These are phyloP conservation scores for Peromyscus attwateri DNA, from an alignment of 2,797 vertebrate species.

Conservation along the genomic window DNA sequence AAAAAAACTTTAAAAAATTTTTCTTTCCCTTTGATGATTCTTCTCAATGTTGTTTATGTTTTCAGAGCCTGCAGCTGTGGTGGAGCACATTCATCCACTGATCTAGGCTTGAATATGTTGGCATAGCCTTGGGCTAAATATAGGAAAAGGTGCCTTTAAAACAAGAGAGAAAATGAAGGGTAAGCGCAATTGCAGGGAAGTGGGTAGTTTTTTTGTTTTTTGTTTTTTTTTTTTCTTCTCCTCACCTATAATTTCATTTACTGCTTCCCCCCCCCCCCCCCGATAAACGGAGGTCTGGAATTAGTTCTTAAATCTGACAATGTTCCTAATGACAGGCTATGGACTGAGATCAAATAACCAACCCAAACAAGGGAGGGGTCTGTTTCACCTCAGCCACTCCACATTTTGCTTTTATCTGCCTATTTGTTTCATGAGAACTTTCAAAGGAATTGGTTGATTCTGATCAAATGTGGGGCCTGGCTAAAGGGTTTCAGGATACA, in stretches of 20 bases:
- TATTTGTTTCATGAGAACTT: conserved; percentile 84
- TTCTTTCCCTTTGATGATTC: conserved; percentile 50
- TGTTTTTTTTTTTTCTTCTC: neutral
- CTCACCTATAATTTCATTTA: neutral
- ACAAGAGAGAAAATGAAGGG: conserved; percentile 17
- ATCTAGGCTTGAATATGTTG: neutral
- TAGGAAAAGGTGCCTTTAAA: neutral
- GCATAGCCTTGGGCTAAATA: neutral
- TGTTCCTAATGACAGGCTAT: conserved; percentile 82
- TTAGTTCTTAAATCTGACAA: conserved; percentile 81
- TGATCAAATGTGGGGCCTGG: conserved; percentile 78
- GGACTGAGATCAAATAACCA: conserved; percentile 81
- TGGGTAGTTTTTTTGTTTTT: neutral
- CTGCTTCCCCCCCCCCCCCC: conserved; percentile 44
- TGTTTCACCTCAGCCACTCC: conserved; percentile 81
- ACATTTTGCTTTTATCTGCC: conserved; percentile 79
- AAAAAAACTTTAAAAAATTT: neutral
- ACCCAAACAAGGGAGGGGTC: conserved; percentile 80
- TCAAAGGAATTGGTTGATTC: conserved; percentile 79
- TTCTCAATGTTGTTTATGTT: neutral
- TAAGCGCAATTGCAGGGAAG: neutral
- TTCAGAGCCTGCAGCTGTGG: neutral
- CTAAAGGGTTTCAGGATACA: conserved; percentile 81
- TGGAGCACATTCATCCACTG: neutral
- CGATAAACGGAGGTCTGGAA: conserved; percentile 77